These are phyloP conservation scores for Corydoras sp. DNA, from an alignment of 2,113 vertebrate species.

Conservation along the genomic window DNA sequence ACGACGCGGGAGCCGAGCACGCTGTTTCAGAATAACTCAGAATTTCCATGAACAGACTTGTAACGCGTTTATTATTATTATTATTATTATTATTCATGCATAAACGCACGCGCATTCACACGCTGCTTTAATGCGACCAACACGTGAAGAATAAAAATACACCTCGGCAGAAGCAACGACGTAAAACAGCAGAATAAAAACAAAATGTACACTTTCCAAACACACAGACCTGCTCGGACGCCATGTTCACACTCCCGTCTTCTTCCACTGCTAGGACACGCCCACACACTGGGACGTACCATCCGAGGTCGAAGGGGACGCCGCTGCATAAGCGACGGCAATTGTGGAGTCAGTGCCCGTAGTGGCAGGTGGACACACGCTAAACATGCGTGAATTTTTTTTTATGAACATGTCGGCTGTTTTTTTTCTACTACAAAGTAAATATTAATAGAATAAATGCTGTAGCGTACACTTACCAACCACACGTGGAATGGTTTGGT, in stretches of 20 bases:
- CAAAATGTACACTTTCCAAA: conserved; percentile 33
- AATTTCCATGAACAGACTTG: conserved; percentile 34
- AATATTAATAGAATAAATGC: too few relatives aligned
- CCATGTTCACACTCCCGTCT: conserved; percentile 71
- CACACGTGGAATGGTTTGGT: conserved; percentile 48
- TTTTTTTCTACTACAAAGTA: too few relatives aligned
- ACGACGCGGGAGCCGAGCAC: background rate
- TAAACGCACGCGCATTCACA: too few relatives aligned
- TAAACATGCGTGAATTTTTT: too few relatives aligned
- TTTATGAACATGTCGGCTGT: too few relatives aligned
- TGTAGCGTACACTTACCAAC: background rate
- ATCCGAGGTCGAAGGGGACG: conserved; percentile 9
- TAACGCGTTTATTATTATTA: too few relatives aligned
- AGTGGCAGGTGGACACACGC: too few relatives aligned
- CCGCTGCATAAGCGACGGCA: background rate
- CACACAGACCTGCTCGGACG: conserved; percentile 76
- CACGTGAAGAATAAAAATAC: background rate
- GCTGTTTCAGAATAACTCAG: conserved; percentile 9
- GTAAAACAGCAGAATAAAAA: background rate
- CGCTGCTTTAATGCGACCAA: background rate
- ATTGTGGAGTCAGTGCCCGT: too few relatives aligned
- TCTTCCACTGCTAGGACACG: background rate
- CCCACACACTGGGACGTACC: conserved; percentile 46
- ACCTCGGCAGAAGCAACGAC: background rate
- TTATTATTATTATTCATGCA: too few relatives aligned